Evolutionary conservation across 2,797 vertebrate species (phyloP), one percentile per base, ranked within the genome.

Genomic region (Strix occidentalis): DNA sequence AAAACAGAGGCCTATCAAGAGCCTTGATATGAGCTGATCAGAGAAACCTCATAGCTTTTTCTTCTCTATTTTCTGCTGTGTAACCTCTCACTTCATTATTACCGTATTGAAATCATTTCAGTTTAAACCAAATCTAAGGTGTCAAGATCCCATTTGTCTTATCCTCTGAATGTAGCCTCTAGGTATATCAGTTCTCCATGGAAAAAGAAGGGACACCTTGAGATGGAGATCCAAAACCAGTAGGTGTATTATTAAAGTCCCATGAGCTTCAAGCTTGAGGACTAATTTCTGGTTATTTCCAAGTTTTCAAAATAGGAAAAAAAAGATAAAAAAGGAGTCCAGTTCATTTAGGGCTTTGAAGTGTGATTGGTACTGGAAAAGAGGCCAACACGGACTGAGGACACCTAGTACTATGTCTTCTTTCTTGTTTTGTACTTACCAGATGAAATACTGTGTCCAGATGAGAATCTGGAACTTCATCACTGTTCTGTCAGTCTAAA

Each of bases 311-410:
- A 72, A 8, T 8, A 39, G 33, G 7, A 18, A 28, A 41, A 19
- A 19, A 16, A 10, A 4, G 7, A 5, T 10, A 11, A 20, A 43
- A 24, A 45, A 6, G 7, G 0, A 64, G 10, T 10, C 24, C 23
- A 28, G 18, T 50, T 79, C 5, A 50, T 41, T 61, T 37, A 89
- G 18, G 20, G 7, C 13, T 87, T 76, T 76, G 57, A 81, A 53
- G 20, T 58, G 23, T 65, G 11, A n/a, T 31, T 45, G 6, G 9
- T 80, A 41, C 8, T 45, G 31, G 63, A 60, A 31, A 83, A 35
- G 18, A 28, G 19, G 0, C 3, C 15, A 19, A 1, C 1, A 2
- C 2, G 0, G 21, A 35, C 11, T 29, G 7, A 48, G 9, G 18
- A 65, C 39, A 46, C 33, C 4, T 46, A 19, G 6, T 51, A 18